phyloP scores from a whole-genome alignment of 2,797 vertebrate species.

The Sebastes matsubarae region DNA sequence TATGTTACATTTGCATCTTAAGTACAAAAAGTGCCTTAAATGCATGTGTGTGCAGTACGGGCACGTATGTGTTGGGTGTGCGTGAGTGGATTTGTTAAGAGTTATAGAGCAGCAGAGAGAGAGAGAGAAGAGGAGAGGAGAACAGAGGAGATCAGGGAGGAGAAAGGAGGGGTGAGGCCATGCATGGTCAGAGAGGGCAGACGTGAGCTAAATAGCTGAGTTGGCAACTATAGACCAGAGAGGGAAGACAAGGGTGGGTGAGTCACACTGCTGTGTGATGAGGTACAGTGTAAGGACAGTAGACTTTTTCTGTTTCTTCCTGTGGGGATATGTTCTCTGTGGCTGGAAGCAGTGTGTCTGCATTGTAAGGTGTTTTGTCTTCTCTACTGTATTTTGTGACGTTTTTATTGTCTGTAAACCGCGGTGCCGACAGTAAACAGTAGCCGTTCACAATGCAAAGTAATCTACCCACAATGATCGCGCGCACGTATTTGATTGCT shows the following conservation, averaged over 20 bases:
- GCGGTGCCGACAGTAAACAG: neutral
- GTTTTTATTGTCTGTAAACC: neutral
- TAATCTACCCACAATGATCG: neutral
- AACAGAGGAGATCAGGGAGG: conserved; percentile 27
- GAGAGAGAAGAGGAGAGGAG: conserved; percentile 25
- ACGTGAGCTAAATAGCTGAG: conserved; percentile 80
- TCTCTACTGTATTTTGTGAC: neutral
- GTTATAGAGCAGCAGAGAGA: conserved; percentile 19
- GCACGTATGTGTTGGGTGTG: neutral
- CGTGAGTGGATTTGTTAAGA: conserved; percentile 27
- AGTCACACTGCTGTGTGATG: conserved; percentile 70
- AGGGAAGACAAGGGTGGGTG: conserved; percentile 59
- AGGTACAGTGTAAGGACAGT: conserved; percentile 74
- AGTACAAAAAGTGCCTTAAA: conserved; percentile 35
- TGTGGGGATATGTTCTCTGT: conserved; percentile 39
- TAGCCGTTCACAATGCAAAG: neutral
- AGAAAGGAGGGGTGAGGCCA: conserved; percentile 51
- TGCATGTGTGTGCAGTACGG: conserved; percentile 6
- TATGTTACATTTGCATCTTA: conserved; percentile 64
- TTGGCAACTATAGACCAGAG: conserved; percentile 62
- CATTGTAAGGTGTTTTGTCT: neutral
- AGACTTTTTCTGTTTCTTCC: conserved; percentile 45
- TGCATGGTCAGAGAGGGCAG: conserved; percentile 78
- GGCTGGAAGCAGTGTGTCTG: conserved; percentile 11
- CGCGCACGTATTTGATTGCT: neutral